phyloP scores from a whole-genome alignment of 2,888 invertebrate species.

The Tenthredo amoena region DNA sequence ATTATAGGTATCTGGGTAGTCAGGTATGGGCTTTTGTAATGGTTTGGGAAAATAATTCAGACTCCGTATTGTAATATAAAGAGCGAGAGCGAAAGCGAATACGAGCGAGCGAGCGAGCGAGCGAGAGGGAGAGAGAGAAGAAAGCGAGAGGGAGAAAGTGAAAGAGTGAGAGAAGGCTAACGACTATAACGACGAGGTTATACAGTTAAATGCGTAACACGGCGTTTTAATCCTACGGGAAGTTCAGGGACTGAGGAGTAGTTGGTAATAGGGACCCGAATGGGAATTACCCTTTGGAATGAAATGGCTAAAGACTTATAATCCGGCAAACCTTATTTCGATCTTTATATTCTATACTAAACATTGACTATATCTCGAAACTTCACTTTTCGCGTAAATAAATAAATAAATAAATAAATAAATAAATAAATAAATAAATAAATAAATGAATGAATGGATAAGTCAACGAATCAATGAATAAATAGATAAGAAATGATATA shows the following conservation, averaged over 20 bases:
- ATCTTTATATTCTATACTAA: background rate
- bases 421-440: background rate
- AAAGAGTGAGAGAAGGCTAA: constrained; percentile 39
- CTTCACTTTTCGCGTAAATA: too few relatives aligned
- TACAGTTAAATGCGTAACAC: constrained; percentile 36
- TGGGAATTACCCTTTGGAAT: background rate
- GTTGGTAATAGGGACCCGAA: background rate
- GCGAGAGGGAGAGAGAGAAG: constrained; percentile 37
- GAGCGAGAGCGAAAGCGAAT: constrained; percentile 38
- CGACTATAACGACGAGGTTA: constrained; percentile 34
- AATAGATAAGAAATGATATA: background rate
- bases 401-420: background rate
- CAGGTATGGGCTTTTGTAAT: background rate
- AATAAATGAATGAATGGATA: background rate
- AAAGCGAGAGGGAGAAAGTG: constrained; percentile 52
- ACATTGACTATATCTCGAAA: background rate
- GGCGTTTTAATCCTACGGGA: constrained; percentile 25
- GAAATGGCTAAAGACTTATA: background rate
- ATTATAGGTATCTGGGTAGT: background rate
- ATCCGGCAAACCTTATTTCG: background rate
- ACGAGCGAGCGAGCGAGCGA: constrained; percentile 42
- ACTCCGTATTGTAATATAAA: background rate
- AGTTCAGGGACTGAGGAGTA: background rate
- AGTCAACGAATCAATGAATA: background rate
- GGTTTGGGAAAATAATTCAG: background rate